Evolutionary conservation across 2,113 vertebrate species (phyloP).

Genomic region (Hiodon tergisus): DNA sequence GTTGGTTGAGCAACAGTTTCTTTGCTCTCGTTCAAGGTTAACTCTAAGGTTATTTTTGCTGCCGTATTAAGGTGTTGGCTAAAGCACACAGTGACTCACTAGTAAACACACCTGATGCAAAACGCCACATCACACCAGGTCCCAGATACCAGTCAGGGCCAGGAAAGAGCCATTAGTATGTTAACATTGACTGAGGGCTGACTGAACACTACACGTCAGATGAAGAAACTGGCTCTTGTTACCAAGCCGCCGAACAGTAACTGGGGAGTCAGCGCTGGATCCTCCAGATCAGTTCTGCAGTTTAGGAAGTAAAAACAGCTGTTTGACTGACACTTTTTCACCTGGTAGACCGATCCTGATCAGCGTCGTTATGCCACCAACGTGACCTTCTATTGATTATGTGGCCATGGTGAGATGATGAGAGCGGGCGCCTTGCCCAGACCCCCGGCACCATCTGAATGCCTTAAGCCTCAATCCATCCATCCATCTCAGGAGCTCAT

Average conservation of each 20-base stretch:
- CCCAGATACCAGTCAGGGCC: background rate
- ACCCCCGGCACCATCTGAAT: background rate
- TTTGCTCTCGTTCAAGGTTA: too few relatives aligned
- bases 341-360: background rate
- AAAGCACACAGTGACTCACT: constrained; percentile 6
- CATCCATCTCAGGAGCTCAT: too few relatives aligned
- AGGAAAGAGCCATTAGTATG: background rate
- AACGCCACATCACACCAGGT: background rate
- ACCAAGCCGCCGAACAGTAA: background rate
- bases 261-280: too few relatives aligned
- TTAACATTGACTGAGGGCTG: background rate
- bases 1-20: too few relatives aligned
- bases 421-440: background rate
- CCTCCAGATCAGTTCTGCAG: too few relatives aligned
- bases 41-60: too few relatives aligned
- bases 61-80: background rate
- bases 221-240: background rate
- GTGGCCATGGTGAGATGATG: too few relatives aligned
- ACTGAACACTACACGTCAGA: background rate
- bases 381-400: too few relatives aligned
- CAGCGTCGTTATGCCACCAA: background rate
- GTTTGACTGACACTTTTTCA: background rate
- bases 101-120: background rate
- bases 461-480: background rate
- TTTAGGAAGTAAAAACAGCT: background rate